Evolutionary conservation across 2,888 invertebrate species (phyloP).

Genomic region (Mythimna vitellina): DNA sequence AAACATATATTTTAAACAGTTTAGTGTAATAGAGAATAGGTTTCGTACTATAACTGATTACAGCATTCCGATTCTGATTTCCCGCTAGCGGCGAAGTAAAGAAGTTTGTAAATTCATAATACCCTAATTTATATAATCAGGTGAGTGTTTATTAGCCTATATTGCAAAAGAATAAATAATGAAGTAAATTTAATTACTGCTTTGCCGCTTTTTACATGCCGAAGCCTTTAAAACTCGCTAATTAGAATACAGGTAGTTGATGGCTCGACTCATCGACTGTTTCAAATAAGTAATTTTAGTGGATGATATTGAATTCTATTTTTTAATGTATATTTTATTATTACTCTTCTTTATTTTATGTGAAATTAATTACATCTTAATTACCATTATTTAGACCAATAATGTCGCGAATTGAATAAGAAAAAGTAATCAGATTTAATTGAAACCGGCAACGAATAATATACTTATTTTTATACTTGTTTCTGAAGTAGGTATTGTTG

Average conservation of each 20-base stretch:
- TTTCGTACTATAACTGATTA: slow-evolving; percentile 19
- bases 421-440: not conserved
- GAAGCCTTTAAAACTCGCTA: not conserved
- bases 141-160: slow-evolving; percentile 22
- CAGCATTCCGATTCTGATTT: slow-evolving; percentile 42
- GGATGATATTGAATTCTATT: not conserved
- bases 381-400: not conserved
- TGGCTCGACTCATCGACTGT: no score
- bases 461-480: not conserved
- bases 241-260: not conserved
- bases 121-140: not conserved
- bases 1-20: rapidly evolving
- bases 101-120: not conserved
- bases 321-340: no score
- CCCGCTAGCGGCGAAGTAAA: slow-evolving; percentile 41
- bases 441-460: not conserved
- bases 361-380: not conserved
- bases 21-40: slow-evolving; percentile 14
- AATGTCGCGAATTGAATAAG: not conserved
- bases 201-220: not conserved
- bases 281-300: not conserved
- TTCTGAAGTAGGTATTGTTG: not conserved
- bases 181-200: not conserved
- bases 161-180: not conserved
- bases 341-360: no score